Evolutionary conservation across 2,888 invertebrate genomes (phyloP), one percentile per base, ranked within the genome.

Genomic region (Eupithecia exiguata): DNA sequence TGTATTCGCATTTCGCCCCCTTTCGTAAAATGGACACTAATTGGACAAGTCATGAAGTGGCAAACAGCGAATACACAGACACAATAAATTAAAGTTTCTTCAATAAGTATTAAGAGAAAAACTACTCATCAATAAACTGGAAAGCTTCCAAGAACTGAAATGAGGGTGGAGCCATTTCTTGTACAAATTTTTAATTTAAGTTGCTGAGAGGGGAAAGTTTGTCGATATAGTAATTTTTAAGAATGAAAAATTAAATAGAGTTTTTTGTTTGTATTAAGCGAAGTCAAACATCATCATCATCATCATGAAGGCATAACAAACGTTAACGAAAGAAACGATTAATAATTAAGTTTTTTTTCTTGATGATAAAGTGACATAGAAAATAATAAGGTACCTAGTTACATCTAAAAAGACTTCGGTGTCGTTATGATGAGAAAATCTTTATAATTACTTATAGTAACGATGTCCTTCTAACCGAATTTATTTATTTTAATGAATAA

Each of bases 171-270:
- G 81, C 83, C 84, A 83, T 86, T 87, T 84, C 81, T 83, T 83
- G 84, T 82, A 82, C 86, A 86, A 83, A 86, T 78, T 79, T 78
- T 88, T 87, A 87, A 89, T 87, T 86, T 84, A 88, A 85, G 87
- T 87, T 85, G 86, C 83, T 21, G 58, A 83, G 82, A 80, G 78
- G 80, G 80, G 81, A 78, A 86, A 87, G 83, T 86, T 86, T 79
- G 82, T 78, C 81, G 83, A 82, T 40, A 40, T 53, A 80, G 81
- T 83, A 81, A 80, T 85, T 87, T 88, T 86, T 7, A 69, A 66
- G 58, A 53, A n/a, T 40, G 74, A 67, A 66, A 66, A 66, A 66
- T 40, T 66, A 16, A 38, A 40, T 66, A 1, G 21, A 66, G 40
- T 40, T 66, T 66, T 38, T 5, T 21, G 63, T 12, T 38, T 66